Conservation (phyloP, 2,113 vertebrate genomes). For the Ictalurus furcatus region DNA sequence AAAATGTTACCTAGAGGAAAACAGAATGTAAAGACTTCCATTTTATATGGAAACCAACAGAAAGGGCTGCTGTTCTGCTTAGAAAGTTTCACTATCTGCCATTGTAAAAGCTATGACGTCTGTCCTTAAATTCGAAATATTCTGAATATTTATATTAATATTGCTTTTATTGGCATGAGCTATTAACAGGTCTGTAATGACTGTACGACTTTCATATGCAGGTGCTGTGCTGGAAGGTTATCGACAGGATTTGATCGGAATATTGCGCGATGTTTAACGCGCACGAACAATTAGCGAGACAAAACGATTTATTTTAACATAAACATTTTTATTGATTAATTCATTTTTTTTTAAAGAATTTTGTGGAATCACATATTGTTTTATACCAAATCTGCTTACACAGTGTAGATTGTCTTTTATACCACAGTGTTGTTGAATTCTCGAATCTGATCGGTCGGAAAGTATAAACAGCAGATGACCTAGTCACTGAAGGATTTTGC, state of each 20-base stretch:
- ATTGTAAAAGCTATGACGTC: background rate
- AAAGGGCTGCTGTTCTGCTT: background rate
- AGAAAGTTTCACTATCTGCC: background rate
- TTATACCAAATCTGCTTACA: background rate
- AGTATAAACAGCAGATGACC: background rate
- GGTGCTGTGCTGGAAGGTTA: background rate
- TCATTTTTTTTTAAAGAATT: background rate
- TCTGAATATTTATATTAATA: background rate
- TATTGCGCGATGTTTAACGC: background rate
- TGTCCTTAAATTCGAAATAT: background rate
- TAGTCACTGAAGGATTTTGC: too few relatives aligned
- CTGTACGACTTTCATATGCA: background rate
- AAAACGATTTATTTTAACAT: background rate
- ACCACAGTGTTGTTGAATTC: background rate
- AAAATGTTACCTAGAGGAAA: conserved; percentile 17
- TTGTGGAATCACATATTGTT: too few relatives aligned
- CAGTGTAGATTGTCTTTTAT: background rate
- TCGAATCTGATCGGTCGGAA: background rate
- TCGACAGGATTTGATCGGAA: background rate
- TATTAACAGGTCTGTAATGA: background rate
- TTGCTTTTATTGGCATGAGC: background rate
- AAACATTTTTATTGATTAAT: background rate
- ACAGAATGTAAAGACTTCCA: background rate
- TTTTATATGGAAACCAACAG: background rate
- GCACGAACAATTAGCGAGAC: background rate